Base-by-base conservation (phyloP, 2,797 vertebrate genomes). In the Silurus lanzhouensis region DNA sequence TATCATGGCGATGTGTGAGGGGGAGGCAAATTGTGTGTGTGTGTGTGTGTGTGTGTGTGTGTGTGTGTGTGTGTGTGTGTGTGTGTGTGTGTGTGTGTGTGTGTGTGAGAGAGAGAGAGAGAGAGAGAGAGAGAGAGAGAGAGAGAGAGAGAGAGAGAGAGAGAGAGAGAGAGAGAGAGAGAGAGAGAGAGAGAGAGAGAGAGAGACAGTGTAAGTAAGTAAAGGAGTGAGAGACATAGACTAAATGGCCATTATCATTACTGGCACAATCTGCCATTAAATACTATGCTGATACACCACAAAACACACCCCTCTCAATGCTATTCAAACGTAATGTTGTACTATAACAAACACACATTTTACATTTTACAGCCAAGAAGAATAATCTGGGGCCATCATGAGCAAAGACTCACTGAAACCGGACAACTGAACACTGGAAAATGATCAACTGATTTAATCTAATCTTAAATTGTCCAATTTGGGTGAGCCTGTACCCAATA, bases 41-140 rank as follows among this genome's bases (percentile, higher is more conserved):
- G 58, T 52, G 67, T 83, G 31, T 60, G 55, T 84, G 75, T 76
- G 55, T 38, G 25, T 58, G 57, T 78, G 31, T 61, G 55, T 78
- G 9, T 77, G 75, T 55, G 71, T 52, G 70, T 72, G 71, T 15
- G 22, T 7, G 48, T 55, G 71, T 25, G 71, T 55, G 44, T 57
- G 48, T 52, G 48, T 52, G 48, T 52, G 48, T 52, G 48, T 52
- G 48, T 52, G 48, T 48, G 48, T 48, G 48, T 48, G 9, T 6
- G n/a, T n/a, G n/a, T n/a, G n/a, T n/a, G 48, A 44, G 70, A 15
- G 31, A 4, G n/a, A 7, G 79, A 64, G 46, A 55, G 74, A 17
- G n/a, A 31, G 19, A 48, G n/a, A n/a, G n/a, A n/a, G n/a, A n/a
- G 48, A 4, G 48, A 4, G 48, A 7, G 13, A 8, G n/a, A 63